These are phyloP conservation scores for Stenchaetothrips biformis DNA, from an alignment of 2,888 invertebrate genomes.

Conservation along the genomic window DNA sequence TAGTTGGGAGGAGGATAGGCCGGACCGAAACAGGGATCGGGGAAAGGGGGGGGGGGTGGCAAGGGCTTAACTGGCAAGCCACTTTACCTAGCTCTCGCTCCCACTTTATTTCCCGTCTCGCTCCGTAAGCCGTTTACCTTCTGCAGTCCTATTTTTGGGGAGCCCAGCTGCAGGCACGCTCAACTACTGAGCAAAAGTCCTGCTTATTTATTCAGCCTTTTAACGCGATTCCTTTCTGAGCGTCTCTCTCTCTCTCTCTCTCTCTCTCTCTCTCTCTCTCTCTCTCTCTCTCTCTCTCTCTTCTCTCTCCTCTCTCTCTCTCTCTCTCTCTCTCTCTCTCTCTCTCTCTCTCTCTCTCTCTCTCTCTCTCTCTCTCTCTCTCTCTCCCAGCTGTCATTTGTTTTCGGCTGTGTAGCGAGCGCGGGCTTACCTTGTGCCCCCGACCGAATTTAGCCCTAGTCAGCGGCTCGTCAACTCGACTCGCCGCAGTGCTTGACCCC, in stretches of 20 bases:
- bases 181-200: background rate
- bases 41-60: background rate
- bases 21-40: background rate
- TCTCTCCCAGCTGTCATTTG: background rate
- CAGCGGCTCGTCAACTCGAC: no score
- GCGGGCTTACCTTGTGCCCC: no score
- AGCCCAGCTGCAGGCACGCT: background rate
- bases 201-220: background rate
- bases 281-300: background rate
- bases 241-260: no score
- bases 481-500: background rate
- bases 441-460: no score
- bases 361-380: background rate
- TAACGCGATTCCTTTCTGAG: no score
- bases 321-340: background rate
- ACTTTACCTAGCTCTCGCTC: background rate
- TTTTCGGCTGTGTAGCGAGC: background rate
- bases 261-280: background rate
- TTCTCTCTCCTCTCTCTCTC: background rate
- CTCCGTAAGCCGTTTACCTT: background rate
- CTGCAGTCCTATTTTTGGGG: background rate
- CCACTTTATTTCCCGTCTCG: background rate
- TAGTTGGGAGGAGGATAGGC: background rate
- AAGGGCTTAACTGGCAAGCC: constrained; percentile 12
- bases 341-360: background rate